Conservation (phyloP, 2,797 vertebrate species). For the Manis pentadactyla region DNA sequence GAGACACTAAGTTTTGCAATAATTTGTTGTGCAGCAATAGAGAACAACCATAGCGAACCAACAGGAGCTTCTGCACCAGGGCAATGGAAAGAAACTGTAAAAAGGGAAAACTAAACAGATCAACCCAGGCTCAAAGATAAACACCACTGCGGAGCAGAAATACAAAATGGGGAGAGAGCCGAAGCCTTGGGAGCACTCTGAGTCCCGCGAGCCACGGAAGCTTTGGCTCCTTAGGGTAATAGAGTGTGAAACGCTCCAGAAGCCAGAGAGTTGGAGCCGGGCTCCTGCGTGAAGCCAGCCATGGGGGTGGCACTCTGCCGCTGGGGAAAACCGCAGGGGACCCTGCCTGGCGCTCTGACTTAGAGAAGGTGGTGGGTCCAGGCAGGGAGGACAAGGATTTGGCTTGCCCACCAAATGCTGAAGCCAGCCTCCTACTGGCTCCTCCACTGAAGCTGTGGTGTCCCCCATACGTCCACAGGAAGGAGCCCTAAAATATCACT, state of each 20-base stretch:
- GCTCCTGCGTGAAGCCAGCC: background rate
- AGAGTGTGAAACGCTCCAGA: background rate
- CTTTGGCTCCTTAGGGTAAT: background rate
- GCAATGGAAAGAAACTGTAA: background rate
- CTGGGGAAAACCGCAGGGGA: background rate
- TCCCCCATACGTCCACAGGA: background rate
- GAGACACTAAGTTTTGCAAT: background rate
- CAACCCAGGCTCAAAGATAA: background rate
- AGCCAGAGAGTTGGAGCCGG: background rate
- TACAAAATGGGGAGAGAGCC: background rate
- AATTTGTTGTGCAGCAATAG: background rate
- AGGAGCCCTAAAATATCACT: background rate
- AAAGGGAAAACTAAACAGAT: background rate
- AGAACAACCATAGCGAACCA: background rate
- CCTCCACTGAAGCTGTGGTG: background rate
- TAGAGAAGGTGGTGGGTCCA: background rate
- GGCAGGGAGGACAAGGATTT: background rate
- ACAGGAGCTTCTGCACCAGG: background rate
- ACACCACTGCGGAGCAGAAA: background rate
- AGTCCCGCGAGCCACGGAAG: background rate
- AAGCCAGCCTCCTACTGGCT: background rate
- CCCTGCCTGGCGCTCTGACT: background rate
- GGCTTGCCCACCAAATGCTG: background rate
- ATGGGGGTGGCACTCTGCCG: background rate
- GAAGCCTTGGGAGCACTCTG: background rate